These are phyloP conservation scores for Carcina quercana DNA, from an alignment of 2,888 invertebrate genomes.

Conservation along the genomic window DNA sequence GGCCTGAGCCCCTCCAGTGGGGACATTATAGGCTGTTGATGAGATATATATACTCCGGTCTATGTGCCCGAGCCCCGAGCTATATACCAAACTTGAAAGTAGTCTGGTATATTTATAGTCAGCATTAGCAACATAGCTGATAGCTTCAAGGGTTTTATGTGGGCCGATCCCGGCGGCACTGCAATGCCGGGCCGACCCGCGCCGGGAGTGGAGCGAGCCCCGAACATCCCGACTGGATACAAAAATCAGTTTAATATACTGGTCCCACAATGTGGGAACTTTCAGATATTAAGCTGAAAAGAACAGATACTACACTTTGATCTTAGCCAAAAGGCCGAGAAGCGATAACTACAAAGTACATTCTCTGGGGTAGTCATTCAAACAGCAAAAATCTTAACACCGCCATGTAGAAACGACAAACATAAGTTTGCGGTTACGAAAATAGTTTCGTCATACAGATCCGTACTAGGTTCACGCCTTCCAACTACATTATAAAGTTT, in stretches of 20 bases:
- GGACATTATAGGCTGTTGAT: too few species aligned
- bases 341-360: not conserved
- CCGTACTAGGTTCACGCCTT: too few species aligned
- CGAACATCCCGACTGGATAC: slow-evolving; percentile 12
- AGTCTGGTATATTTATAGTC: too few species aligned
- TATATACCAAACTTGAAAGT: too few species aligned
- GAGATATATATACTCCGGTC: too few species aligned
- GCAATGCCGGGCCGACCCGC: slow-evolving; percentile 16
- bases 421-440: not conserved
- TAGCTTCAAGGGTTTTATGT: not conserved
- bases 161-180: slow-evolving; percentile 15
- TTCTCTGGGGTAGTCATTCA: not conserved
- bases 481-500: too few species aligned
- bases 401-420: slow-evolving; percentile 1
- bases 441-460: too few species aligned
- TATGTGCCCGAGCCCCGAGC: too few species aligned
- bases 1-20: too few species aligned
- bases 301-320: slow-evolving; percentile 10
- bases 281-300: slow-evolving; percentile 17
- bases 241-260: slow-evolving; percentile 17
- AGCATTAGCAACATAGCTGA: too few species aligned
- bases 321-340: slow-evolving; percentile 3
- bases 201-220: slow-evolving; percentile 16
- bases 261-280: slow-evolving; percentile 15
- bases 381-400: not conserved